These are phyloP conservation scores for Podargus strigoides DNA, from an alignment of 2,797 vertebrate genomes.

Conservation along the genomic window DNA sequence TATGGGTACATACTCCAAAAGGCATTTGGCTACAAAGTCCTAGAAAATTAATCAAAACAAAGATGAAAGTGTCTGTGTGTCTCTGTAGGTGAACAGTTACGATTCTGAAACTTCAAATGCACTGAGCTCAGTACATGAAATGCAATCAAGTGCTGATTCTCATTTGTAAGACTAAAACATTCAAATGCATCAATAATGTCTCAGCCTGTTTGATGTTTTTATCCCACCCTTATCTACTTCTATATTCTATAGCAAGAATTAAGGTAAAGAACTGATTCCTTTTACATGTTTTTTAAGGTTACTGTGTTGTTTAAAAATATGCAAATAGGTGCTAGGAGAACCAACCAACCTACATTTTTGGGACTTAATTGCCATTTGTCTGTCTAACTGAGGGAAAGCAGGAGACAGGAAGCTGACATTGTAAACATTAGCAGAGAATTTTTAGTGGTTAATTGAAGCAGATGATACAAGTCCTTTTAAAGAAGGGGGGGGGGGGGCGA, in stretches of 20 bases:
- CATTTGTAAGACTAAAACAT: not conserved
- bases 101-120: constrained; percentile 10
- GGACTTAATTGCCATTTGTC: not conserved
- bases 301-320: not conserved
- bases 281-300: not conserved
- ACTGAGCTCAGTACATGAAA: not conserved
- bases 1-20: constrained; percentile 27
- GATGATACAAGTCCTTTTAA: not conserved
- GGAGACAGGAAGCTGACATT: not conserved
- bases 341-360: not conserved
- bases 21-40: constrained; percentile 18
- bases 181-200: not conserved
- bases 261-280: not conserved
- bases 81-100: not conserved
- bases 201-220: not conserved
- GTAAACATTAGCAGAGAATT: not conserved
- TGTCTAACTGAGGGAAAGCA: not conserved
- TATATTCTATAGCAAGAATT: not conserved
- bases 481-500: not conserved
- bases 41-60: not conserved
- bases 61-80: not conserved
- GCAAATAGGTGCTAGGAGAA: not conserved
- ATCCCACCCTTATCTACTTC: not conserved
- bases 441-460: not conserved
- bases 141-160: not conserved